Base-by-base conservation (phyloP, 2,113 vertebrate species). In the Anoplopoma fimbria region DNA sequence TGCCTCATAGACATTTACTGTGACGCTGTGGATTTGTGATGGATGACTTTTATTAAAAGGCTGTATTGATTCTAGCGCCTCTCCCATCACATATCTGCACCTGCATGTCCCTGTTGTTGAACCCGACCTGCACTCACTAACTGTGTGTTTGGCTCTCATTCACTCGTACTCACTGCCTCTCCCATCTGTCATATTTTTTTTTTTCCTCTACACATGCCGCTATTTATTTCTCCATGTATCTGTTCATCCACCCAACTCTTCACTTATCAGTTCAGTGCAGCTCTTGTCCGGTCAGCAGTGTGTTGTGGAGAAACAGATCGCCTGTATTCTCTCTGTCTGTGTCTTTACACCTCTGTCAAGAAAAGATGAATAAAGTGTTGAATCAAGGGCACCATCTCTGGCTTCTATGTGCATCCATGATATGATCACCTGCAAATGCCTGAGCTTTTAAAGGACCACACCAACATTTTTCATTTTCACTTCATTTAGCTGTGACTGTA, bases 281-380 rank as follows among this genome's bases (percentile, higher is more conserved):
- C 76, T 13, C 47, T 58, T 45, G 42, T 81, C 63, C 71, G 69
- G 31, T 64, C 70, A 61, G 68, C 58, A 58, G 57, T 75, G 70
- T 87, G 82, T 65, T 79, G 58, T 71, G 53, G 83, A 86, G 80
- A 90, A 87, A 67, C 81, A 63, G 79, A 65, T 68, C 6, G 19
- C 14, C 69, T 89, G 82, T 91, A 80, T 86, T 84, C 65, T 86
- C 40, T 85, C 64, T 67, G 17, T 74, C 10, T 89, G 14, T 78
- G 83, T 87, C 69, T 86, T 83, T 77, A 80, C 72, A 76, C 49
- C 80, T 87, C 64, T 87, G 89, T 89, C 64, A 86, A 79, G 57
- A 70, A 76, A n/a, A 73, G 57, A 88, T 91, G 19, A 95, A 95
- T 95, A 94, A 93, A 94, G 81, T 84, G 80, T 93, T 94, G 60